These are phyloP conservation scores for Poeciliopsis turrubarensis DNA, from an alignment of 2,113 vertebrate species.

Conservation along the genomic window DNA sequence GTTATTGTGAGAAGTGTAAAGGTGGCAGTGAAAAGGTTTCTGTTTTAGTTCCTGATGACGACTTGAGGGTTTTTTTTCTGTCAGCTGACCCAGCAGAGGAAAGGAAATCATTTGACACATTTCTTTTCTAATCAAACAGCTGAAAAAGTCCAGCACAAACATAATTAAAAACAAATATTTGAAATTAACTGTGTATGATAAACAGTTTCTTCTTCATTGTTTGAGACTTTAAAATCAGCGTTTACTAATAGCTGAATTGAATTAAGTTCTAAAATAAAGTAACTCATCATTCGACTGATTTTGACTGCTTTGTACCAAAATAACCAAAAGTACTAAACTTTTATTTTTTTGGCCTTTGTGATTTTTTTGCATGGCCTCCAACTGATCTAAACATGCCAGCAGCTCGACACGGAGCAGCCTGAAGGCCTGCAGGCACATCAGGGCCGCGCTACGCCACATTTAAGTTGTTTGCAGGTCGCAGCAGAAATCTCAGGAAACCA, in stretches of 20 bases:
- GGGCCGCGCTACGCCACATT: background rate
- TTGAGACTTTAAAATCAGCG: too few species aligned
- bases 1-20: background rate
- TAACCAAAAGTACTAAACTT: too few species aligned
- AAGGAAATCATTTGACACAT: background rate
- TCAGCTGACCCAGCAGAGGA: background rate
- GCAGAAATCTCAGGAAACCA: background rate
- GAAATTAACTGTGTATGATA: too few species aligned
- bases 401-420: constrained; percentile 11
- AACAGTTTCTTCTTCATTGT: too few species aligned
- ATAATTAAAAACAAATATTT: too few species aligned
- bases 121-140: too few species aligned
- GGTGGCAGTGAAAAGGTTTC: background rate
- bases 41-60: constrained; percentile 3
- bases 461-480: constrained; percentile 17
- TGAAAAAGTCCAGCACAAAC: too few species aligned
- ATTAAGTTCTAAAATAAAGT: too few species aligned
- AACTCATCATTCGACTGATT: too few species aligned
- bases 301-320: too few species aligned
- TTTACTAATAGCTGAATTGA: too few species aligned
- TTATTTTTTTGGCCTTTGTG: background rate
- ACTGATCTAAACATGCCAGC: constrained; percentile 11
- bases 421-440: constrained; percentile 25
- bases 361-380: background rate
- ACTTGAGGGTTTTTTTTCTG: background rate